Percentiles rank a stretch among this genome's conserved stretches.
phyloP scores from a whole-genome alignment of 2,888 invertebrate species.

The Euzetes globulus region DNA sequence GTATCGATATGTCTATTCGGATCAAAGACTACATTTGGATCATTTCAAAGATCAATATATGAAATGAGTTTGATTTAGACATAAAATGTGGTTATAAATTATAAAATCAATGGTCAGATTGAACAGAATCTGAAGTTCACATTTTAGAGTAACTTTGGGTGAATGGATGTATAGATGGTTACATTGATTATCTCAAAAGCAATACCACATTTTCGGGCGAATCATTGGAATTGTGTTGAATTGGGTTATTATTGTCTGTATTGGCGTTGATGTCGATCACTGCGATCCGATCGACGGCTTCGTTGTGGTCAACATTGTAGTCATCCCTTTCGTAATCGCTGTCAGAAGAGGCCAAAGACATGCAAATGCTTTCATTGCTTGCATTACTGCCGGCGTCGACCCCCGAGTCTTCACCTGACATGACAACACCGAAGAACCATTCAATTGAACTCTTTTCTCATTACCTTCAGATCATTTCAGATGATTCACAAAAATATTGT shows the following conservation, averaged over 20 bases:
- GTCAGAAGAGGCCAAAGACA: slow-evolving; percentile 40
- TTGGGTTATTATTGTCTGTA: background rate
- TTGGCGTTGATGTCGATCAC: background rate
- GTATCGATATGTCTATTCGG: too few species aligned
- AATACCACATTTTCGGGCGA: background rate
- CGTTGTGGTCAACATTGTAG: background rate
- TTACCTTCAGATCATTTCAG: background rate
- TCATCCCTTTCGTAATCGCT: slow-evolving; percentile 22
- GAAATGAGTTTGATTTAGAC: too few species aligned
- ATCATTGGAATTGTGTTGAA: background rate
- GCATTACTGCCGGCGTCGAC: slow-evolving; percentile 63
- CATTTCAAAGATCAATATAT: too few species aligned
- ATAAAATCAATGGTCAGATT: too few species aligned
- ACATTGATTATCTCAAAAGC: too few species aligned
- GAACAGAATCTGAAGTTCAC: too few species aligned
- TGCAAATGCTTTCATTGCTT: slow-evolving; percentile 54
- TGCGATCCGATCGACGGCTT: background rate
- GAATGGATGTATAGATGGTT: too few species aligned
- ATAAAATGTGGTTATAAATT: too few species aligned
- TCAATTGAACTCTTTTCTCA: background rate
- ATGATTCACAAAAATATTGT: background rate
- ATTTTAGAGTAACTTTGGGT: too few species aligned
- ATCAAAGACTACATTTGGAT: too few species aligned
- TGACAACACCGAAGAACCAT: slow-evolving; percentile 35
- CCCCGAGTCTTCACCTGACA: slow-evolving; percentile 60